Percentiles rank a stretch among this genome's conserved stretches.
Conservation (phyloP, 2,113 vertebrate species). For the Channa argus region DNA sequence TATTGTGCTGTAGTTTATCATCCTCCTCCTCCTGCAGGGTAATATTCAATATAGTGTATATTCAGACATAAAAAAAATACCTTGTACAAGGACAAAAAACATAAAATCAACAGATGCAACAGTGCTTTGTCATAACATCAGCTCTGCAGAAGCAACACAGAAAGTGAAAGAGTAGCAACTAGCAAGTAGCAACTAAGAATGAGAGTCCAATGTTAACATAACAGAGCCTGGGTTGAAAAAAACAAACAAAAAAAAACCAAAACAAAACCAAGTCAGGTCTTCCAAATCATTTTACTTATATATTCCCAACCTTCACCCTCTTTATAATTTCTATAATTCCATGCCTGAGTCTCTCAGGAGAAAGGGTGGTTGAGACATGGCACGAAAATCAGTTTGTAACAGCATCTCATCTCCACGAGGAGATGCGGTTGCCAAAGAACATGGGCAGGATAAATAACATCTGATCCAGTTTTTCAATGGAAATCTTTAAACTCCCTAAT, state of each 20-base stretch:
- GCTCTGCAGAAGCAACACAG: neutral
- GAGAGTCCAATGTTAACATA: neutral
- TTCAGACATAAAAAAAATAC: slow-evolving; percentile 2
- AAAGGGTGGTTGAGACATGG: slow-evolving; percentile 17
- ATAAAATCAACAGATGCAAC: slow-evolving; percentile 14
- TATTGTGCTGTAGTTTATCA: neutral
- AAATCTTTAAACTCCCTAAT: slow-evolving; percentile 11
- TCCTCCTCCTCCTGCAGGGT: slow-evolving; percentile 2
- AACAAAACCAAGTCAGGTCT: too few species aligned
- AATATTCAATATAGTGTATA: neutral
- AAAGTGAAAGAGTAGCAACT: neutral
- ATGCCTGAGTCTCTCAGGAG: neutral
- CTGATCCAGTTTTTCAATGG: neutral
- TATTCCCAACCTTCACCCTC: slow-evolving; percentile 6
- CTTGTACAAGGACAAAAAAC: neutral
- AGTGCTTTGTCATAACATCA: slow-evolving; percentile 31
- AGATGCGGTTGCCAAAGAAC: slow-evolving; percentile 4
- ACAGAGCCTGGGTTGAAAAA: neutral
- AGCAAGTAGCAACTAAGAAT: neutral
- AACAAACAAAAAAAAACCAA: too few species aligned
- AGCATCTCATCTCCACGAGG: neutral
- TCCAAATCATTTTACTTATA: neutral
- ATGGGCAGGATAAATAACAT: slow-evolving; percentile 38
- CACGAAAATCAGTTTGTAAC: slow-evolving; percentile 48
- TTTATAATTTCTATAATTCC: slow-evolving; percentile 48